A percentile compares a stretch with the other conserved stretches of the same genome.
These are phyloP conservation scores for Tamandua tetradactyla DNA, from an alignment of 2,797 vertebrate genomes.

Conservation along the genomic window DNA sequence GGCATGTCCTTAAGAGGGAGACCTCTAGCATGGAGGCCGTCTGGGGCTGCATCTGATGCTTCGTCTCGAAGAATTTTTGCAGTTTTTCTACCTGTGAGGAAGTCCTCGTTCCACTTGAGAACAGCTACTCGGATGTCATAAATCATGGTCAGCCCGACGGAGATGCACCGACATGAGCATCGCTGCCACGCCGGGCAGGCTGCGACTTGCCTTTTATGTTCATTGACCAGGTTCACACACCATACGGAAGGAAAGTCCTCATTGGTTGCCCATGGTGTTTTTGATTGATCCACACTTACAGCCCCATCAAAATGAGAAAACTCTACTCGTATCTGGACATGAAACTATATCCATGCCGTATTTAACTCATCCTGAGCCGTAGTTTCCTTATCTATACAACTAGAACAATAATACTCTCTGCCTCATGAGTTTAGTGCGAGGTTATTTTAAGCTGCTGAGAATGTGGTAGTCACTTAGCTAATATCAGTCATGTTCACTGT, in stretches of 20 bases:
- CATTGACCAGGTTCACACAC: neutral
- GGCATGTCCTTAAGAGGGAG: neutral
- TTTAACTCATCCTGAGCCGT: neutral
- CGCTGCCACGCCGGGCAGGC: neutral
- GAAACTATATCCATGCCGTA: neutral
- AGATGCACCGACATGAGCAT: fast-evolving
- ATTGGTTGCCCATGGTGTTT: neutral
- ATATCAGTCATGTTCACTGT: neutral
- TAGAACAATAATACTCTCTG: neutral
- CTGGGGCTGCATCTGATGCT: neutral
- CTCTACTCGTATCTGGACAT: neutral
- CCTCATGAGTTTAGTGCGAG: neutral
- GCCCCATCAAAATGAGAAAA: neutral
- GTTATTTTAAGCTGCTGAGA: neutral
- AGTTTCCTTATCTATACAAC: neutral
- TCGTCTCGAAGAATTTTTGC: neutral
- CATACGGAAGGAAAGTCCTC: neutral
- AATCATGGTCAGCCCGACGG: neutral
- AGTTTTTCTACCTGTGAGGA: neutral
- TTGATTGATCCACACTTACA: neutral
- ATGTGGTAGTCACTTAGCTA: neutral
- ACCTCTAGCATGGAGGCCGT: neutral
- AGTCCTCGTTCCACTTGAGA: neutral
- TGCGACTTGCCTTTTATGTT: neutral
- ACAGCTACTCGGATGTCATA: neutral